Evolutionary conservation across 2,888 invertebrate genomes (phyloP), one percentile per base, ranked within the genome.

Genomic region (Harpalus rufipes): DNA sequence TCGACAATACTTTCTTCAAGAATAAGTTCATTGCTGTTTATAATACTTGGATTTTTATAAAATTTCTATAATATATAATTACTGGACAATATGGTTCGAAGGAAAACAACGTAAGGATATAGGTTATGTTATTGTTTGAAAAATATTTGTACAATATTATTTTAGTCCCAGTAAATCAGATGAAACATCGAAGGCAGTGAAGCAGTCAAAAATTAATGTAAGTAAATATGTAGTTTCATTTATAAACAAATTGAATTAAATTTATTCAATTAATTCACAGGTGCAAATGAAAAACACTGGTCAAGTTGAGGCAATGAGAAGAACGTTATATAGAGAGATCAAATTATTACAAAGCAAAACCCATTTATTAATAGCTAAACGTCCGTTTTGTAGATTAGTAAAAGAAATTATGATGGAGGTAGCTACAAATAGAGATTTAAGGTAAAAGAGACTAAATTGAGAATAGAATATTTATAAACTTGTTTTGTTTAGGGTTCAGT

Each of bases 341-440:
- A 88, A 78, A 85, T 80, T 86, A 82, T 86, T 91, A 3, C 89
- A 90, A 84, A 87, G 25, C 7, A 85, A 88, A 0, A 89, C 90
- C 0, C 86, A 87, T 0, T 83, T 89, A 1, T 85, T 92, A 0
- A 91, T 93, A 87, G 92, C 93, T 0, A 91, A 89, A 81, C 63
- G 89, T 4, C 88, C 91, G 0, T 93, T 93, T 87, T 87, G 89
- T 0, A 90, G 92, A 63, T 0, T 93, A 1, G 90, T 93, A 10
- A 90, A 91, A 21, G 91, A 93, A 87, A 88, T 92, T 39, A 87
- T 93, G 0, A 0, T 86, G 0, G 87, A 89, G 0, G n/a, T 87
- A 21, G 18, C 16, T 41, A 6, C 7, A 72, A 16, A 44, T 6
- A 32, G 4, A 39, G 14, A 41, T 6, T 41, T 74, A 7, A 74